Percentiles rank a stretch among this genome's conserved stretches.
These are phyloP conservation scores for Polyergus mexicanus DNA, from an alignment of 1,140 invertebrate species.

Conservation along the genomic window DNA sequence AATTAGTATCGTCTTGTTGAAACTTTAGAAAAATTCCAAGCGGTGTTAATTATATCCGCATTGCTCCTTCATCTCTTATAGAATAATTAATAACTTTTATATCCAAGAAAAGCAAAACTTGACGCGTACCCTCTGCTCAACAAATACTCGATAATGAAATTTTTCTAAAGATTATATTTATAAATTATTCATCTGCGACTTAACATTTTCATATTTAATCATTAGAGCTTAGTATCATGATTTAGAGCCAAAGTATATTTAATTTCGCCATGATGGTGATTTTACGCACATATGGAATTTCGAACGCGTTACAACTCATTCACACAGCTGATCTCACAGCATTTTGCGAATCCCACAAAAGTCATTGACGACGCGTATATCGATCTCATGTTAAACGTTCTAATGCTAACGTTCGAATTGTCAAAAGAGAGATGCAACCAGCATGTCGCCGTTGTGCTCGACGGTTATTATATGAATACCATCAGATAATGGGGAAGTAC, in stretches of 20 bases:
- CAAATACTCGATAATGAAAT: not conserved
- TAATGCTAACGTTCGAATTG: not conserved
- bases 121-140: not conserved
- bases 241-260: not conserved
- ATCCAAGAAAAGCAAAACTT: too few species aligned
- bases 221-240: not conserved
- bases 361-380: not conserved
- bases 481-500: not conserved
- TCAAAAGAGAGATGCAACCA: not conserved
- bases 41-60: not conserved
- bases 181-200: not conserved
- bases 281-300: slow-evolving; percentile 22
- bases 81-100: not conserved
- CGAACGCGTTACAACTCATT: not conserved
- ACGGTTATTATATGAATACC: slow-evolving; percentile 14
- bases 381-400: not conserved
- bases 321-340: not conserved
- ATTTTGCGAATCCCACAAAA: not conserved
- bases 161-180: slow-evolving; percentile 1
- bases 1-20: not conserved
- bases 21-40: not conserved
- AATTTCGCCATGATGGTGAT: not conserved
- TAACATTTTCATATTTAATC: not conserved
- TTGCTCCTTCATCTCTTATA: too few species aligned
- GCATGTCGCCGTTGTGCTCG: not conserved